These are phyloP conservation scores for Ctenochaetus hawaiiensis DNA, from an alignment of 2,797 vertebrate genomes.

Conservation along the genomic window DNA sequence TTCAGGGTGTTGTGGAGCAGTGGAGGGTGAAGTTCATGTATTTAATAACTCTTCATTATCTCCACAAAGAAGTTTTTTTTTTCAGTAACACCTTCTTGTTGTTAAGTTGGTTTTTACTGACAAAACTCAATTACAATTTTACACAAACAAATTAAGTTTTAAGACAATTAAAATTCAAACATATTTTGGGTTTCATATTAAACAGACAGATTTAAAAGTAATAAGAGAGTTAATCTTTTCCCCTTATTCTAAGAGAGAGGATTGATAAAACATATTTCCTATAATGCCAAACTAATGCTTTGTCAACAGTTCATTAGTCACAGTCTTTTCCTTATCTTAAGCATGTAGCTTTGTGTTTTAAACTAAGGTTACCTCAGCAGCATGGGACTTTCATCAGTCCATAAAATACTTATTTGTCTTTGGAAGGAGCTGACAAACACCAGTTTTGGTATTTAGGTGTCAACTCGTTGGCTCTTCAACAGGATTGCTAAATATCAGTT, in stretches of 20 bases:
- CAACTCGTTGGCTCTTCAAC: conserved; percentile 18
- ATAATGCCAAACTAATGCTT: not conserved
- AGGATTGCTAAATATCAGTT: conserved; percentile 44
- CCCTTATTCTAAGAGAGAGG: not conserved
- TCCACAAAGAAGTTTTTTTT: conserved; percentile 64
- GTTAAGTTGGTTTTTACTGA: conserved; percentile 1
- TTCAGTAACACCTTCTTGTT: conserved; percentile 13
- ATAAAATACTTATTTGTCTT: not conserved
- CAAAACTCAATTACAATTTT: not conserved
- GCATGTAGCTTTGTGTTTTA: not conserved
- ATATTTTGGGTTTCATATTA: no score
- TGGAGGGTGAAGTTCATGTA: conserved; percentile 56
- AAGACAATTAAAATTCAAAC: no score
- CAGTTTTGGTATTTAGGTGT: conserved; percentile 11
- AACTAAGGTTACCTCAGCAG: not conserved
- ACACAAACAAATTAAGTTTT: no score
- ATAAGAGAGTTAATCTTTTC: not conserved
- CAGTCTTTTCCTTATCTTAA: not conserved
- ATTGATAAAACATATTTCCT: not conserved
- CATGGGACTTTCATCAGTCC: not conserved
- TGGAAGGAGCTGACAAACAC: not conserved
- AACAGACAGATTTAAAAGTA: no score
- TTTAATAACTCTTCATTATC: conserved; percentile 79
- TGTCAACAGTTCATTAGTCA: not conserved
- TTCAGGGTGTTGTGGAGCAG: conserved; percentile 59